phyloP scores from a whole-genome alignment of 2,888 invertebrate genomes.

The Apotomis turbidana region DNA sequence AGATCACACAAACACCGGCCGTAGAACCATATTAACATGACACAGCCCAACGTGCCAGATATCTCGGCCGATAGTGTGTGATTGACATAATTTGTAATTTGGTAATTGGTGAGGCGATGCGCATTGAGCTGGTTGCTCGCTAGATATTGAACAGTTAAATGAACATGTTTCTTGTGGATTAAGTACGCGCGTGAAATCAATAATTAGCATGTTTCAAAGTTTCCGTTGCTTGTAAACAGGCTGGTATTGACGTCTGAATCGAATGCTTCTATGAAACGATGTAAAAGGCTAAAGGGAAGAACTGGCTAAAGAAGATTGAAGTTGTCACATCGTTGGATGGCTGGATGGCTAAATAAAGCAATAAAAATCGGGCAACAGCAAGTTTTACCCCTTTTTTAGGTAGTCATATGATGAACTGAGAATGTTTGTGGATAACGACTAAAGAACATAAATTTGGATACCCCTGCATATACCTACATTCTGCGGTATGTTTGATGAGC shows the following conservation, averaged over 20 bases:
- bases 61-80: conserved; percentile 63
- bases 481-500: too few relatives aligned
- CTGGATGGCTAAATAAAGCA: too few relatives aligned
- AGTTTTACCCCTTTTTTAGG: too few relatives aligned
- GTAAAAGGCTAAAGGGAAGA: too few relatives aligned
- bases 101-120: conserved; percentile 62
- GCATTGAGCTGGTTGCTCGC: conserved; percentile 44
- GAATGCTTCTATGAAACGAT: too few relatives aligned
- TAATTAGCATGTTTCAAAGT: conserved; percentile 7
- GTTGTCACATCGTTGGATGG: too few relatives aligned
- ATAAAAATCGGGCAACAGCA: too few relatives aligned
- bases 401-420: too few relatives aligned
- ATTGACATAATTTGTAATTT: conserved; percentile 70
- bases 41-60: conserved; percentile 48
- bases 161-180: conserved; percentile 30
- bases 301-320: not conserved
- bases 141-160: conserved; percentile 31
- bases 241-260: too few relatives aligned
- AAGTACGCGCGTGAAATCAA: conserved; percentile 12
- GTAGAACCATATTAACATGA: conserved; percentile 44
- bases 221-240: not conserved
- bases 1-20: conserved; percentile 36
- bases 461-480: too few relatives aligned
- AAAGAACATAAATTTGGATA: too few relatives aligned
- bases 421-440: too few relatives aligned